Evolutionary conservation across 2,888 invertebrate genomes (phyloP).

Genomic region (Pteria penguin): DNA sequence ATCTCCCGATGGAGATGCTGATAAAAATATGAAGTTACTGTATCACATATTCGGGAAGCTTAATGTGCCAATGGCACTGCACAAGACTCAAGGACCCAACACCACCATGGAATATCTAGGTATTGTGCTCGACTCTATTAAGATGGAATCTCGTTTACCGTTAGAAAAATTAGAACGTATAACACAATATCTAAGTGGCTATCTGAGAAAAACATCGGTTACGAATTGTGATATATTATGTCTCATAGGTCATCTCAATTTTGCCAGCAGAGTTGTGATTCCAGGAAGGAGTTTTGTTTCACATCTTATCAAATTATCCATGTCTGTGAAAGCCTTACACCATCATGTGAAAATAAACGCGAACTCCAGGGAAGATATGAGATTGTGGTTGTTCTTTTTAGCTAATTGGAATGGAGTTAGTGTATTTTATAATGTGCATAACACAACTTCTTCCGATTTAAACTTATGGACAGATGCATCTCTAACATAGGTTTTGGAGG

Average conservation of each 20-base stretch:
- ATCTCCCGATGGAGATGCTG: background rate
- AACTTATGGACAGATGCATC: slow-evolving; percentile 30
- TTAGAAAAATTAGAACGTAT: slow-evolving; percentile 18
- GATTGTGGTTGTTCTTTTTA: slow-evolving; percentile 10
- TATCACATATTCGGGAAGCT: slow-evolving; percentile 27
- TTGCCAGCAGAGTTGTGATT: slow-evolving; percentile 34
- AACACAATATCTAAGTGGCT: background rate
- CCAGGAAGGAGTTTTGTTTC: slow-evolving; percentile 38
- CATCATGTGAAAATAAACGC: slow-evolving; percentile 36
- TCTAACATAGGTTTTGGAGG: slow-evolving; percentile 29
- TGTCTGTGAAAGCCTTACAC: slow-evolving; percentile 27
- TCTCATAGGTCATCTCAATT: slow-evolving; percentile 41
- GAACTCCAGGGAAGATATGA: slow-evolving; percentile 30
- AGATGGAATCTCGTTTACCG: slow-evolving; percentile 37
- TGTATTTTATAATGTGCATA: slow-evolving; percentile 11
- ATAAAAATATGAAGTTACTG: slow-evolving; percentile 18
- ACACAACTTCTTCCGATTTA: background rate
- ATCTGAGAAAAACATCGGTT: background rate
- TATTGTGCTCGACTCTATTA: slow-evolving; percentile 44
- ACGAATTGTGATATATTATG: slow-evolving; percentile 27
- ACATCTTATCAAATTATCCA: slow-evolving; percentile 27
- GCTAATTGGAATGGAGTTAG: slow-evolving; percentile 23
- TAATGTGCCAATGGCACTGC: slow-evolving; percentile 29
- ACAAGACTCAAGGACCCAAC: slow-evolving; percentile 25
- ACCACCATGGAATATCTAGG: slow-evolving; percentile 31